phyloP scores from a whole-genome alignment of 2,797 vertebrate species.

The Eulemur coronatus region DNA sequence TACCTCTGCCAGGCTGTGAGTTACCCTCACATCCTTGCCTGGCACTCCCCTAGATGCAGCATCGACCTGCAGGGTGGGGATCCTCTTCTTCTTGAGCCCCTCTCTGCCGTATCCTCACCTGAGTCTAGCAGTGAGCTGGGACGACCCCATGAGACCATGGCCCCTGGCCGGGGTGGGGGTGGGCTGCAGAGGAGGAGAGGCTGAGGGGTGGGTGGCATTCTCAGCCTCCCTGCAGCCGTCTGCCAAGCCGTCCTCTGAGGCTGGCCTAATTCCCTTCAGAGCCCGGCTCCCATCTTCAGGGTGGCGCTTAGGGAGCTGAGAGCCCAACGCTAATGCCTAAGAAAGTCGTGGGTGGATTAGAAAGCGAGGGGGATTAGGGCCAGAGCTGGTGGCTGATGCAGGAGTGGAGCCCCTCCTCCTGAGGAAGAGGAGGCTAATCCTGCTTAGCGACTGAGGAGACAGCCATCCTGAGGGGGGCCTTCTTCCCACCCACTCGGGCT shows the following conservation, averaged over 20 bases:
- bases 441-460: slow-evolving; percentile 95
- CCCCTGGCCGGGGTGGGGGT: slow-evolving; percentile 38
- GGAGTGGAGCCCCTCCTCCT: slow-evolving; percentile 80
- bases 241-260: slow-evolving; percentile 50
- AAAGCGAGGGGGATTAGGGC: slow-evolving; percentile 91
- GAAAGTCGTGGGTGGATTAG: slow-evolving; percentile 96
- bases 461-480: not conserved
- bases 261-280: slow-evolving; percentile 78
- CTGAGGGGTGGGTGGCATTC: not conserved
- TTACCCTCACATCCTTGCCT: not conserved
- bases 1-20: not conserved
- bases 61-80: not conserved
- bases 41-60: not conserved
- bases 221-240: slow-evolving; percentile 28
- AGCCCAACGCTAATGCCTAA: slow-evolving; percentile 96
- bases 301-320: slow-evolving; percentile 96
- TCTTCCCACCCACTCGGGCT: slow-evolving; percentile 86
- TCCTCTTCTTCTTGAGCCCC: not conserved
- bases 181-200: not conserved
- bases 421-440: slow-evolving; percentile 98
- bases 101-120: not conserved
- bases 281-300: slow-evolving; percentile 76
- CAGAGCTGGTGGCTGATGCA: slow-evolving; percentile 85
- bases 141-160: slow-evolving; percentile 65
- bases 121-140: not conserved